Conservation (phyloP, 2,113 vertebrate genomes). For the Lipotes vexillifer region DNA sequence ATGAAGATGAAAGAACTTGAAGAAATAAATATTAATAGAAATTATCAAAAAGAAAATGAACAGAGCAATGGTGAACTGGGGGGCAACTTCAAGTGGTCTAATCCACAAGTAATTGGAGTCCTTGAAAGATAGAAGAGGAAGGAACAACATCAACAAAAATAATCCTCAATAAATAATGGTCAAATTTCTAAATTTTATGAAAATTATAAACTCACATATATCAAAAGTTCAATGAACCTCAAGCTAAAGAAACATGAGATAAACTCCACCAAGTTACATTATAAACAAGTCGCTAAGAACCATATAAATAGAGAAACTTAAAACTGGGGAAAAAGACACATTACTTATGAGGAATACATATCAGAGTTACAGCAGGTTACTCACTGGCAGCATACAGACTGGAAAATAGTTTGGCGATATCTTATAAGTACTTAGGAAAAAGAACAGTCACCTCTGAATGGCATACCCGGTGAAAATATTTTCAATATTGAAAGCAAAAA, state of each 20-base stretch:
- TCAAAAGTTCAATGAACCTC: neutral
- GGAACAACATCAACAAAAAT: no score
- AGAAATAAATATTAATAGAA: neutral
- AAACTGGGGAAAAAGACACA: neutral
- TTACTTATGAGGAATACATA: neutral
- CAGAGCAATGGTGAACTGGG: neutral
- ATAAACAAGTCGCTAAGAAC: neutral
- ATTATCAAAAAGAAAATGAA: neutral
- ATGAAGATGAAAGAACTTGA: neutral
- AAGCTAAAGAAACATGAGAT: neutral
- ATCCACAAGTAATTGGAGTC: neutral
- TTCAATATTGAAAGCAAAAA: neutral
- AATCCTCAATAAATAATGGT: neutral
- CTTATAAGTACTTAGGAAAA: neutral
- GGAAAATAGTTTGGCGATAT: neutral
- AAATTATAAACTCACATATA: neutral
- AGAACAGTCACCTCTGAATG: neutral
- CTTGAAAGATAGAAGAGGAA: neutral
- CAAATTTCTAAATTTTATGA: neutral
- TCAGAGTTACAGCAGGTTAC: neutral
- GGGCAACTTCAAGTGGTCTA: neutral
- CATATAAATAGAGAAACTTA: neutral
- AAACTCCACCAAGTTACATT: neutral
- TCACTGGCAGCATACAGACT: neutral
- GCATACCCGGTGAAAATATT: neutral